phyloP scores from a whole-genome alignment of 2,888 invertebrate genomes.

The Dasypogon diadema region DNA sequence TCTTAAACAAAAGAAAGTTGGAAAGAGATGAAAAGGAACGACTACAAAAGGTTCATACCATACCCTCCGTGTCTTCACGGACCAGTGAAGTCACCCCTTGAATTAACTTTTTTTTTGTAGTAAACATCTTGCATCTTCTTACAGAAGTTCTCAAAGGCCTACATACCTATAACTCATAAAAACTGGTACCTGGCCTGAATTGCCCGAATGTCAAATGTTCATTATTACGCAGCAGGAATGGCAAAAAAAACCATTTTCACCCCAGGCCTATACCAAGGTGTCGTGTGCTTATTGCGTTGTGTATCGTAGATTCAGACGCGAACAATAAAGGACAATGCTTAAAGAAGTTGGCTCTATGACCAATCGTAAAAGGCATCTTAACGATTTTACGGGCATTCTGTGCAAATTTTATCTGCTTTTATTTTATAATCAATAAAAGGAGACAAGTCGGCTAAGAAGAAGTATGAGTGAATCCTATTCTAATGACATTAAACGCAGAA shows the following conservation, averaged over 20 bases:
- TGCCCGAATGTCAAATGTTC: slow-evolving; percentile 21
- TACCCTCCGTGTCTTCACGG: background rate
- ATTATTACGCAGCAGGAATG: slow-evolving; percentile 6
- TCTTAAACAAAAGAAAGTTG: background rate
- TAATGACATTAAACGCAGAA: no score
- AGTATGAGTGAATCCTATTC: no score
- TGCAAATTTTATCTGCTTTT: background rate
- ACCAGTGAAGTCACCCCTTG: slow-evolving; percentile 22
- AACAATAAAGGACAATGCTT: background rate
- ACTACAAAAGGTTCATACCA: background rate
- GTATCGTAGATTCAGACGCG: background rate
- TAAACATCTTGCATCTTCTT: slow-evolving; percentile 27
- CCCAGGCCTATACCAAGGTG: background rate
- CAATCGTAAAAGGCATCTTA: background rate
- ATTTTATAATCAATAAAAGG: no score
- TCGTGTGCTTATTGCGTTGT: slow-evolving; percentile 8
- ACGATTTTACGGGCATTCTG: background rate
- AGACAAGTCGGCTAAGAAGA: no score
- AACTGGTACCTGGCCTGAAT: slow-evolving; percentile 1
- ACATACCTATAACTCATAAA: background rate
- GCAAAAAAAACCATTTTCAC: slow-evolving; percentile 18
- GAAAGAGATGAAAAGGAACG: background rate
- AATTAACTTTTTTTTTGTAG: slow-evolving; percentile 3
- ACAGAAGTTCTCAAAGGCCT: background rate
- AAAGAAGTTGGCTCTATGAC: background rate